Evolutionary conservation across 2,113 vertebrate species (phyloP), one percentile per base, ranked within the genome.

Genomic region (Choloepus hoffmanni): DNA sequence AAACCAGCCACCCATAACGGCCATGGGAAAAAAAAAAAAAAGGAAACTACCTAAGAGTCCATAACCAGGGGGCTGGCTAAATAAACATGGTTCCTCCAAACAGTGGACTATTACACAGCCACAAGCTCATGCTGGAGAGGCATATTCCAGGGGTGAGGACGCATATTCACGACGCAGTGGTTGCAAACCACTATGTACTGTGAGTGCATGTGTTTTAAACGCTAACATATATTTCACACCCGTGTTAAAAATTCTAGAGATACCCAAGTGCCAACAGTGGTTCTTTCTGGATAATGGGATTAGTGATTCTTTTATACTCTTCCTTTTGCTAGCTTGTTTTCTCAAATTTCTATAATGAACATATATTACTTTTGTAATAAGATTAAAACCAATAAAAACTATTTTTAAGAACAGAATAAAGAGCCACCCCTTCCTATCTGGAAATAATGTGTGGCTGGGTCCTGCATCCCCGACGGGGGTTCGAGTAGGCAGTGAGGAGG

Each of bases 401-500:
- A 93, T 96, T 97, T 96, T 96, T 50, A 95, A 96, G 89, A 95
- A 91, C 77, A 93, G 93, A 95, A 95, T 85, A 96, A 96, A 94
- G 65, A 95, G 53, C 92, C 93, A 36, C 45, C 15, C 85, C 79
- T 89, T 50, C 45, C 93, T 70, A 95, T 93, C 91, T 95, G 96
- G 95, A 94, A 95, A 78, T 58, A 78, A 74, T 1, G 7, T 91
- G 86, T 60, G 84, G 74, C 72, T 21, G 30, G 65, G 45, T 53
- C 15, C 48, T 30, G 48, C 30, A 63, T 90, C 50, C 67, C 65
- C 23, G 12, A 23, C 1, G 7, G 28, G 72, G 53, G 28, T 77
- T 60, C 58, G 28, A 60, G 65, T 43, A 45, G 94, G 83, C 78
- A 36, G 21, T 1, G 45, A 94, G 48, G 88, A 58, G 58, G 8